Evolutionary conservation across 2,888 invertebrate genomes (phyloP).

Genomic region (Synergus umbraculus): DNA sequence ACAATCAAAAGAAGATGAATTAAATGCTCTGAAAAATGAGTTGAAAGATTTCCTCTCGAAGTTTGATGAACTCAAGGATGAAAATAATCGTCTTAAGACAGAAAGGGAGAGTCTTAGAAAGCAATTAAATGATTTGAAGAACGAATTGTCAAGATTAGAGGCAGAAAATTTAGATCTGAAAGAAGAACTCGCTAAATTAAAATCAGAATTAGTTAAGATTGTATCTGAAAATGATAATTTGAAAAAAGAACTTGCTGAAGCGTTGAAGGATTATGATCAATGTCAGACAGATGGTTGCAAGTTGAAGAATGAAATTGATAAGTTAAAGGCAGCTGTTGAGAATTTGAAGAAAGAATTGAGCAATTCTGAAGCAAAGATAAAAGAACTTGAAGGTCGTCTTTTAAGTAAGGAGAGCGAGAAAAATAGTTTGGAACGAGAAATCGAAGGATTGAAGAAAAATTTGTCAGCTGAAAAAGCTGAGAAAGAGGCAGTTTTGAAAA

Average conservation of each 20-base stretch:
- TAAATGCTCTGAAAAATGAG: conserved; percentile 50
- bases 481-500: conserved; percentile 25
- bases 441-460: conserved; percentile 51
- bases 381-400: conserved; percentile 4
- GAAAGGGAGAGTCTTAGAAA: conserved; percentile 44
- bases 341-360: conserved; percentile 41
- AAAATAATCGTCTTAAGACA: conserved; percentile 48
- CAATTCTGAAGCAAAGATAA: background rate
- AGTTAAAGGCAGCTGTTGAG: conserved; percentile 43
- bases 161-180: conserved; percentile 44
- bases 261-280: conserved; percentile 39
- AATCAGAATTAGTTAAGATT: conserved; percentile 38
- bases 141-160: conserved; percentile 40
- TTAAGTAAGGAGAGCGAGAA: conserved; percentile 37
- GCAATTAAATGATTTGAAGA: conserved; percentile 41
- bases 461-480: conserved; percentile 48
- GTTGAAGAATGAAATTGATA: conserved; percentile 41
- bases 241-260: conserved; percentile 40
- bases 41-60: conserved; percentile 54
- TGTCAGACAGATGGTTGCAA: conserved; percentile 35
- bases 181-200: conserved; percentile 47
- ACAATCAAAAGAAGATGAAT: conserved; percentile 31
- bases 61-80: conserved; percentile 50
- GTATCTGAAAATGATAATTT: conserved; percentile 44
- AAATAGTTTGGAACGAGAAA: conserved; percentile 48